These are phyloP conservation scores for Rhea americana DNA, from an alignment of 2,113 vertebrate genomes.

Conservation along the genomic window DNA sequence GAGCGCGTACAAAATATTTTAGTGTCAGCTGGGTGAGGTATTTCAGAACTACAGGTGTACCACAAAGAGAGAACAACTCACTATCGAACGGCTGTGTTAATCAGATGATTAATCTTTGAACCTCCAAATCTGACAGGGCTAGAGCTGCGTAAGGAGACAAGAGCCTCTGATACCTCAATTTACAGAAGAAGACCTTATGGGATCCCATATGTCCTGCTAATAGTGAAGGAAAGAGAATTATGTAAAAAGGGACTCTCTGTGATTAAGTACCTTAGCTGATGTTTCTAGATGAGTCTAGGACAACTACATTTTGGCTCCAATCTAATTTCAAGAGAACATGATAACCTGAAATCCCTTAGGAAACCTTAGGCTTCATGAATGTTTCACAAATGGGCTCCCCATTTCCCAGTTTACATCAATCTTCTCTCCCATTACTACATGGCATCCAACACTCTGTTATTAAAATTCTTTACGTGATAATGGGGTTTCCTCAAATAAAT, in stretches of 20 bases:
- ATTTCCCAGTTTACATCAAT: neutral
- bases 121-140: neutral
- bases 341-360: conserved; percentile 6
- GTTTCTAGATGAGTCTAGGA: neutral
- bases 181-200: conserved; percentile 31
- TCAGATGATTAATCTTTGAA: conserved; percentile 28
- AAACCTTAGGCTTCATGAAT: neutral
- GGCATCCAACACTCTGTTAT: neutral
- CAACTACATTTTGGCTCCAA: neutral
- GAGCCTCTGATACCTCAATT: neutral
- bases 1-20: neutral
- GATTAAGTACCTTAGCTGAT: conserved; percentile 13
- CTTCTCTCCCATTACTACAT: neutral
- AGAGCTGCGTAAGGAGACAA: neutral
- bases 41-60: conserved; percentile 11
- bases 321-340: conserved; percentile 24
- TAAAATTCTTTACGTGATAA: neutral
- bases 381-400: neutral
- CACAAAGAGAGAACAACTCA: conserved; percentile 22
- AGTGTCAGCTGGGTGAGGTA: neutral
- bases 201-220: conserved; percentile 42
- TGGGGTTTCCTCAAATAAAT: neutral
- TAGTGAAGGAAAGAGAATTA: conserved; percentile 21
- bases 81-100: neutral
- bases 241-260: conserved; percentile 12